These are phyloP conservation scores for Ageneiosus marmoratus DNA, from an alignment of 2,113 vertebrate species.

Conservation along the genomic window DNA sequence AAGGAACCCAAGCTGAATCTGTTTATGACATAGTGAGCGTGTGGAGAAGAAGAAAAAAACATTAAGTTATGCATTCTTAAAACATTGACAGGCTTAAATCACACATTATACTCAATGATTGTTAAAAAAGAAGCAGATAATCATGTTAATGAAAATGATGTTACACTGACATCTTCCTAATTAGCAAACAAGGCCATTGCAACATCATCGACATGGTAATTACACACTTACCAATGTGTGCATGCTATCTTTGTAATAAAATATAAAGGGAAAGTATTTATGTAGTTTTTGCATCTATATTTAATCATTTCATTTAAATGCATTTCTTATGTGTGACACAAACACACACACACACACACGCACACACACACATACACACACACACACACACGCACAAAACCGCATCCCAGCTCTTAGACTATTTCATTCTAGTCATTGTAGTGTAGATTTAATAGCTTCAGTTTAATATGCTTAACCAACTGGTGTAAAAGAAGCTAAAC, in stretches of 20 bases:
- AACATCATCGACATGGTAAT: neutral
- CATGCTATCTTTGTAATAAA: neutral
- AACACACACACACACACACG: neutral
- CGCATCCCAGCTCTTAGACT: neutral
- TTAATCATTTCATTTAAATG: neutral
- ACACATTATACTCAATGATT: neutral
- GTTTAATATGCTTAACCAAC: conserved; percentile 2
- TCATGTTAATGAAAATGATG: neutral
- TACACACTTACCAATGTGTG: neutral
- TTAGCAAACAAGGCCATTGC: neutral
- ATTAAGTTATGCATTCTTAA: neutral
- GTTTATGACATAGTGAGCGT: neutral
- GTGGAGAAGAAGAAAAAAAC: too few species aligned
- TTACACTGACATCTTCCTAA: neutral
- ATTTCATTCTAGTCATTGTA: neutral
- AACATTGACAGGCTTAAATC: neutral
- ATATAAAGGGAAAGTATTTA: neutral
- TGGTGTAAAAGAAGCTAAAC: conserved; percentile 1
- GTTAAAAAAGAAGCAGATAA: neutral
- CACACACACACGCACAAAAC: neutral
- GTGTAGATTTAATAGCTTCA: neutral
- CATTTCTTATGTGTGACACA: neutral
- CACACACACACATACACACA: neutral
- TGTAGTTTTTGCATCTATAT: neutral
- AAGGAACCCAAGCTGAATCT: neutral